Evolutionary conservation across 2,888 invertebrate species (phyloP), one percentile per base, ranked within the genome.

Genomic region (Eucera pruinosa): DNA sequence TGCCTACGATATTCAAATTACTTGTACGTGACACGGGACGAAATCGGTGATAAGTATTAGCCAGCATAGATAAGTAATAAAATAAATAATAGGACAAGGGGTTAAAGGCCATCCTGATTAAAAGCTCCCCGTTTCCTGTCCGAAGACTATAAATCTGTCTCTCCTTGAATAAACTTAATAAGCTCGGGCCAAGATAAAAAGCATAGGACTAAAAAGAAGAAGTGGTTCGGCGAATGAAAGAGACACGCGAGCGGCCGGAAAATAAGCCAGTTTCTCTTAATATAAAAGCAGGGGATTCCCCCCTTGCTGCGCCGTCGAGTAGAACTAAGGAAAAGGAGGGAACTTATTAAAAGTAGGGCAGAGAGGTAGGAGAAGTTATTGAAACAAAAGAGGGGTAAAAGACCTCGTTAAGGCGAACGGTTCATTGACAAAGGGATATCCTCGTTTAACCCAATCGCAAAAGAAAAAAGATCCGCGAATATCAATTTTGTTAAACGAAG

Each of bases 321-420:
- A 41, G 11, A 18, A 23, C 7, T 9, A 58, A 58, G 27, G 13
- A 2, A 18, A 43, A 58, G 3, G 27, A 33, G 6, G 61, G 36
- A 36, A 48, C 33, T 25, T 36, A 23, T 61, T 48, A n/a, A 61
- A 61, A 61, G 33, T 36, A 36, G 61, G 48, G 47, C 48, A 48
- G 13, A 36, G 7, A 11, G 7, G 9, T 2, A 4, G 15, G 20
- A 30, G 18, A 11, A 60, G 48, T 61, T 33, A 36, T 61, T 7
- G 33, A 36, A 48, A 48, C 33, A 61, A 61, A 48, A 61, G 36
- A 6, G 48, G 2, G 61, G 61, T 61, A 23, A 25, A 61, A 48
- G 61, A 61, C 25, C 61, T 48, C 48, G 25, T 48, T 61, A 43
- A 25, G 47, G 6, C 9, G 27, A 27, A 45, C 6, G 23, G 36